Evolutionary conservation across 2,888 invertebrate species (phyloP).

Genomic region (Drosophila koepferae): DNA sequence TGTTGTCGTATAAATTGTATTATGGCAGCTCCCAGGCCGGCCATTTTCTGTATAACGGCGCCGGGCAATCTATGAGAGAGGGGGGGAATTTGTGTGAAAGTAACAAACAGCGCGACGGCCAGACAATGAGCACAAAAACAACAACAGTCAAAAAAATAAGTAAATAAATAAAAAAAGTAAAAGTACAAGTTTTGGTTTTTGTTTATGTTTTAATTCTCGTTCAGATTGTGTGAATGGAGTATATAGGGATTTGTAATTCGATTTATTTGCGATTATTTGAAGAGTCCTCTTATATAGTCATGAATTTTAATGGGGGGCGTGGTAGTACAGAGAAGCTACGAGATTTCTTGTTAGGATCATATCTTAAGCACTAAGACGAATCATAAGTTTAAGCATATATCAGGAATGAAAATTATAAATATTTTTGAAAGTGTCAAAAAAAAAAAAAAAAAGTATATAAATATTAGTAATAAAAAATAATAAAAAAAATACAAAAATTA

Average conservation of each 20-base stretch:
- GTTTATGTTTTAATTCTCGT: conserved; percentile 11
- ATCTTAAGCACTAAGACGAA: too few relatives aligned
- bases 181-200: conserved; percentile 52
- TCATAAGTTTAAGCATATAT: too few relatives aligned
- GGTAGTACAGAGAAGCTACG: too few relatives aligned
- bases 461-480: too few relatives aligned
- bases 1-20: conserved; percentile 81
- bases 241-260: background rate
- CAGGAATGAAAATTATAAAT: too few relatives aligned
- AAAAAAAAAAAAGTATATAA: too few relatives aligned
- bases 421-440: too few relatives aligned
- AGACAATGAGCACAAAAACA: conserved; percentile 50
- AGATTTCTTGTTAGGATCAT: too few relatives aligned
- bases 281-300: background rate
- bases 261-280: background rate
- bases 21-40: conserved; percentile 78
- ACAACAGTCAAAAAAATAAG: conserved; percentile 23
- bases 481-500: too few relatives aligned
- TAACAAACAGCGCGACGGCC: conserved; percentile 49
- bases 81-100: conserved; percentile 33
- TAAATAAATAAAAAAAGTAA: conserved; percentile 21
- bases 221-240: background rate
- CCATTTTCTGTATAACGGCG: conserved; percentile 57
- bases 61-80: conserved; percentile 1
- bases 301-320: background rate